A percentile compares a stretch with the other conserved stretches of the same genome.
These are phyloP conservation scores for Pelagia noctiluca DNA, from an alignment of 30 jellyfish, hydroid and myxozoan species.

Conservation along the genomic window DNA sequence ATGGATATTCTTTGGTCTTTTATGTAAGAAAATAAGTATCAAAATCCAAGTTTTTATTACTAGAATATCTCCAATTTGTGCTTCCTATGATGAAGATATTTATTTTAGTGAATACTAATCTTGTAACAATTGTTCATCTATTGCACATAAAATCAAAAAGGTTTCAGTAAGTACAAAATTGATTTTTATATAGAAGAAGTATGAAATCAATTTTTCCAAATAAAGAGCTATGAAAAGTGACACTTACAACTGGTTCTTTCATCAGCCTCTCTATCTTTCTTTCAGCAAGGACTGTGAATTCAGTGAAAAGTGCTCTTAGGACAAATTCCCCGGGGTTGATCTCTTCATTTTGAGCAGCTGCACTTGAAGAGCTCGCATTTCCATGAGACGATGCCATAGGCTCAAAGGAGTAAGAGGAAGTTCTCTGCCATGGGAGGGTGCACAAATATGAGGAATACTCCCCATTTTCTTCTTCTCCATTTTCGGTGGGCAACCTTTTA, in stretches of 20 bases:
- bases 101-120: too few relatives aligned
- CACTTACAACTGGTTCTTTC: slow-evolving; percentile 92
- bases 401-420: slow-evolving; percentile 33
- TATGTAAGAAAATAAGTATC: too few relatives aligned
- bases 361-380: slow-evolving; percentile 17
- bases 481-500: slow-evolving; percentile 1
- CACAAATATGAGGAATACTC: slow-evolving; percentile 3
- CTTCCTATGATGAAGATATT: too few relatives aligned
- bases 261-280: slow-evolving; percentile 89
- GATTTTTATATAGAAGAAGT: too few relatives aligned
- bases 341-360: slow-evolving; percentile 56
- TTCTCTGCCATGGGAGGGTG: slow-evolving; percentile 84
- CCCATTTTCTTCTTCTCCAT: slow-evolving; percentile 7
- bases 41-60: too few relatives aligned
- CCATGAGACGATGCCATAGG: slow-evolving; percentile 14
- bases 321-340: slow-evolving; percentile 98
- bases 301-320: slow-evolving; percentile 90
- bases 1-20: too few relatives aligned
- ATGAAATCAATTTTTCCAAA: too few relatives aligned
- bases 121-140: too few relatives aligned
- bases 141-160: too few relatives aligned
- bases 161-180: too few relatives aligned
- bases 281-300: slow-evolving; percentile 95
- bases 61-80: too few relatives aligned
- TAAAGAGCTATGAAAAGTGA: too few relatives aligned